Percentiles rank a stretch among this genome's conserved stretches.
phyloP scores from a whole-genome alignment of 1,140 invertebrate species.

The Zaprionus vittiger region DNA sequence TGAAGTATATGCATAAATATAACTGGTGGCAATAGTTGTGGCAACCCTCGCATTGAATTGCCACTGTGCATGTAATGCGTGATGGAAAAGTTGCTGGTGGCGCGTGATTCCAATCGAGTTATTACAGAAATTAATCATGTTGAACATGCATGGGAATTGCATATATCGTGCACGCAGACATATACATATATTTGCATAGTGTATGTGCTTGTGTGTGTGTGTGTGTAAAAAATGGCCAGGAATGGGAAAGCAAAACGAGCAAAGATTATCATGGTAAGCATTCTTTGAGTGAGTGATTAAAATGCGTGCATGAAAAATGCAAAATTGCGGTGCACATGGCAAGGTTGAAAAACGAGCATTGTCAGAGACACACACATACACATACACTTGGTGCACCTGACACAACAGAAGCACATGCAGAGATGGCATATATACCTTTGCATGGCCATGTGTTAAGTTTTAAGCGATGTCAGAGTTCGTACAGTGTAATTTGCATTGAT shows the following conservation, averaged over 20 bases:
- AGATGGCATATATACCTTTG: neutral
- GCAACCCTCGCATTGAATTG: conserved; percentile 25
- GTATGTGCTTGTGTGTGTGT: conserved; percentile 11
- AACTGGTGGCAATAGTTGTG: neutral
- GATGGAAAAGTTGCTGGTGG: conserved; percentile 81
- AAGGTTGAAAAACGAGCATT: conserved; percentile 56
- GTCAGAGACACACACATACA: conserved; percentile 28
- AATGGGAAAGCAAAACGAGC: conserved; percentile 29
- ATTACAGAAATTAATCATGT: conserved; percentile 83
- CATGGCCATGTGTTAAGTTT: conserved; percentile 64
- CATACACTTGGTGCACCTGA: neutral
- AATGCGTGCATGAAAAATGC: conserved; percentile 63
- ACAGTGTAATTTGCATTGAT: conserved; percentile 77
- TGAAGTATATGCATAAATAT: neutral
- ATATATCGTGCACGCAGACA: conserved; percentile 35
- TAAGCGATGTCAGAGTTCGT: conserved; percentile 57
- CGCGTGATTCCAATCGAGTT: conserved; percentile 83
- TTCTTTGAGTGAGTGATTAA: conserved; percentile 81
- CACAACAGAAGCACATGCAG: neutral
- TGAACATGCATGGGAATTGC: conserved; percentile 74
- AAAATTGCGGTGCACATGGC: conserved; percentile 33
- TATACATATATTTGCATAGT: conserved; percentile 46
- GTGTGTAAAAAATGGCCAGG: conserved; percentile 48
- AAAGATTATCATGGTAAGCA: conserved; percentile 78
- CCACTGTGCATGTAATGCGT: conserved; percentile 67